These are phyloP conservation scores for Caloenas nicobarica DNA, from an alignment of 2,113 vertebrate species.

Conservation along the genomic window DNA sequence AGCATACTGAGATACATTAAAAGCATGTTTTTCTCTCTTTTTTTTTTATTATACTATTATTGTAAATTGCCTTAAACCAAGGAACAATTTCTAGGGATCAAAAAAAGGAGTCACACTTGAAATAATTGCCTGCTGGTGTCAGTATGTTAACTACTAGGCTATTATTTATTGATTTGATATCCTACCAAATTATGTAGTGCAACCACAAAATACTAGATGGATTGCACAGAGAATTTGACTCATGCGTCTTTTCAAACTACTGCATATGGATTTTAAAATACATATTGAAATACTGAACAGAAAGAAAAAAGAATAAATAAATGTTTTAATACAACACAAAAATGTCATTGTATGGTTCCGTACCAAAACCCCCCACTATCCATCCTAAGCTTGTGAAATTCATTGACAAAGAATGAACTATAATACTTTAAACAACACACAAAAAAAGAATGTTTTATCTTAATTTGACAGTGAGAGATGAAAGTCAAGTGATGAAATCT, in stretches of 20 bases:
- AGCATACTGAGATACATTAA: background rate
- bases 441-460: background rate
- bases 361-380: accelerated
- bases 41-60: background rate
- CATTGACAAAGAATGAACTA: background rate
- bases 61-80: background rate
- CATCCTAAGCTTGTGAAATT: background rate
- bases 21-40: background rate
- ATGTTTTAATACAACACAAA: background rate
- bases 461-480: background rate
- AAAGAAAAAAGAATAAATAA: background rate
- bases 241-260: background rate
- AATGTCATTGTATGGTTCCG: background rate
- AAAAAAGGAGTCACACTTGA: background rate
- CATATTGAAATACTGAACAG: background rate
- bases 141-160: slow-evolving; percentile 27
- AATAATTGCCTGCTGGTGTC: slow-evolving; percentile 24
- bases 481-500: background rate
- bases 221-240: background rate
- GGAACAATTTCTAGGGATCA: background rate
- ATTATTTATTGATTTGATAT: slow-evolving; percentile 15
- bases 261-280: background rate
- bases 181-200: background rate
- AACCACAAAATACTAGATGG: background rate
- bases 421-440: background rate